Evolutionary conservation across 2,888 invertebrate species (phyloP), one percentile per base, ranked within the genome.

Genomic region (Barypeithes pellucidus): DNA sequence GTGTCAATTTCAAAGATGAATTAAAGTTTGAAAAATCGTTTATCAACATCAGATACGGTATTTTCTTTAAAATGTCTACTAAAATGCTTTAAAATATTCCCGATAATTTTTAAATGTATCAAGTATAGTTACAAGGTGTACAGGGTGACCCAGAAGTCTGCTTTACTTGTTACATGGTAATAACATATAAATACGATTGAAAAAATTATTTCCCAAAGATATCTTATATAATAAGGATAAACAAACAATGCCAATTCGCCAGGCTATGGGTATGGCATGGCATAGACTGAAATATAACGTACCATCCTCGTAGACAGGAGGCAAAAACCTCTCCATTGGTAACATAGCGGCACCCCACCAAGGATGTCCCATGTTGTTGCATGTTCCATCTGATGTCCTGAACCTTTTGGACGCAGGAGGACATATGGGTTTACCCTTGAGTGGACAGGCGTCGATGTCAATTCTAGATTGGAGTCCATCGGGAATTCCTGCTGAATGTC

Each of bases 321-420:
- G 90, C 33, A 95, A 86, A 84, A 95, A 94, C 50, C 96, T 89
- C 81, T 93, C 92, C 82, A 95, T 93, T 0, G 95, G 93, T 75
- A 94, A 91, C 89, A 95, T 91, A 1, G 95, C 90, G 4, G 95
- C 91, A 0, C 96, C 96, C 91, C 93, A 93, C 84, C 94, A 90
- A 0, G 92, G 91, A 62, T 93, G 89, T 65, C 89, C 88, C 63
- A 91, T 86, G 86, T 97, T 96, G 86, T 97, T 97, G 86, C 97
- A 97, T 39, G 95, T 94, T 39, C 97, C 97, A 82, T 96, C 95
- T 67, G 94, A 91, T 0, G 95, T 94, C 65, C 96, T 91, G 86
- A 95, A 97, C 75, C 92, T 87, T 81, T 89, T 89, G 14, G 92
- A 89, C 24, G 93, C 92, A 7, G 91, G 89, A 65, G 92, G 90